Percentiles rank a stretch among this genome's conserved stretches.
These are phyloP conservation scores for Apogon talboti DNA, from an alignment of 2,797 vertebrate species.

Conservation along the genomic window DNA sequence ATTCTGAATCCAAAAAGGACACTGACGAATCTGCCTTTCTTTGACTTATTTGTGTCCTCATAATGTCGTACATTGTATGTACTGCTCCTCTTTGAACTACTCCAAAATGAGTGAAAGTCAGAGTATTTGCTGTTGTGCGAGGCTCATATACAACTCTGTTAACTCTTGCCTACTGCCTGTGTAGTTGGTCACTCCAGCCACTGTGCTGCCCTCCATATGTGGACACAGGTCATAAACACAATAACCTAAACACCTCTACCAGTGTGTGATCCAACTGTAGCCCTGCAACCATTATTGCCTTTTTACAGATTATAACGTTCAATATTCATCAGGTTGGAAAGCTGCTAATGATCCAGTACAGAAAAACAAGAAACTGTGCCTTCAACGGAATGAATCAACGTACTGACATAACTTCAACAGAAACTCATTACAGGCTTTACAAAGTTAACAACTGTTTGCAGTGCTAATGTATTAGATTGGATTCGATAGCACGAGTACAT, in stretches of 20 bases:
- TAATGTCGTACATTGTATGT: slow-evolving; percentile 25
- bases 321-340: slow-evolving; percentile 5
- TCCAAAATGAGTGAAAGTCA: slow-evolving; percentile 1
- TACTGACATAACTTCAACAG: slow-evolving; percentile 15
- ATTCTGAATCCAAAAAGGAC: slow-evolving; percentile 22
- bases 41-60: slow-evolving; percentile 43
- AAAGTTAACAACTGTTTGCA: slow-evolving; percentile 15
- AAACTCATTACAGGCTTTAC: slow-evolving; percentile 33
- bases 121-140: slow-evolving; percentile 18
- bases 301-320: slow-evolving; percentile 5
- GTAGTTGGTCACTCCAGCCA: slow-evolving; percentile 25
- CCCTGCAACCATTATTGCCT: slow-evolving; percentile 3
- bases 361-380: slow-evolving; percentile 8
- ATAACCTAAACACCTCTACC: slow-evolving; percentile 22
- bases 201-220: slow-evolving; percentile 21
- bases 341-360: slow-evolving; percentile 24
- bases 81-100: slow-evolving; percentile 21
- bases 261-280: neutral
- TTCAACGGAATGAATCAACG: slow-evolving; percentile 25
- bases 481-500: slow-evolving; percentile 5
- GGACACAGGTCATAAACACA: slow-evolving; percentile 12
- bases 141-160: slow-evolving; percentile 35
- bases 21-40: slow-evolving; percentile 20
- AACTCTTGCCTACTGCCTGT: slow-evolving; percentile 27
- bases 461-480: neutral